phyloP scores from a whole-genome alignment of 2,888 invertebrate genomes.

The Liopterus haemorrhoidalis region DNA sequence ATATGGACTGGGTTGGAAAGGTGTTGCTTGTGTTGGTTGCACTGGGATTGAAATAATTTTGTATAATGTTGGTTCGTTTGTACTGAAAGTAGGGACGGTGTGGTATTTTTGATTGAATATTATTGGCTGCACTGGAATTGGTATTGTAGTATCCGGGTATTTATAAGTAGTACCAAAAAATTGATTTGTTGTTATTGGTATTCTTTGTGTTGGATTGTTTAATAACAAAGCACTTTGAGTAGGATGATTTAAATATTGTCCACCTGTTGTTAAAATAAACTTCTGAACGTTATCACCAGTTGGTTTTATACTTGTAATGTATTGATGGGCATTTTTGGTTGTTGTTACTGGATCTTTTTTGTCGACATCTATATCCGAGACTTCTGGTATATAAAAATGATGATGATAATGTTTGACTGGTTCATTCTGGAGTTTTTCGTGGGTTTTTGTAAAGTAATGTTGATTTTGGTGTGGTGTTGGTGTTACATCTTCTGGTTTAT shows the following conservation, averaged over 20 bases:
- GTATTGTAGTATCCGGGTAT: constrained; percentile 8
- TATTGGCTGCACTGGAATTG: constrained; percentile 16
- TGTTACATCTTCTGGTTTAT: constrained; percentile 32
- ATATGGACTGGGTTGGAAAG: constrained; percentile 39
- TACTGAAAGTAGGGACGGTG: constrained; percentile 2
- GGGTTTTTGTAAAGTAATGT: constrained; percentile 5
- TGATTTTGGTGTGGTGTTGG: constrained; percentile 9
- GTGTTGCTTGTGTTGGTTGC: constrained; percentile 40
- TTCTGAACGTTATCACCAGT: too few relatives aligned
- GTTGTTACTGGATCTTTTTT: constrained; percentile 11
- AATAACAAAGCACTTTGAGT: constrained; percentile 1
- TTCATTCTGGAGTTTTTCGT: constrained; percentile 16
- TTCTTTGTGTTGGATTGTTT: constrained; percentile 2
- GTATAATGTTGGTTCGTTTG: constrained; percentile 11
- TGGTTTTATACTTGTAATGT: constrained; percentile 15
- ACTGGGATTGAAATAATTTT: constrained; percentile 10
- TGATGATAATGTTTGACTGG: constrained; percentile 22
- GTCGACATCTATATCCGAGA: constrained; percentile 14
- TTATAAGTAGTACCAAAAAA: constrained; percentile 9
- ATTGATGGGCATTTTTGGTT: constrained; percentile 7
- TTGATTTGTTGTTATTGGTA: constrained; percentile 10
- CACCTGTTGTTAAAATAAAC: too few relatives aligned
- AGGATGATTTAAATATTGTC: too few relatives aligned
- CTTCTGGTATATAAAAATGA: constrained; percentile 21
- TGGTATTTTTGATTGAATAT: constrained; percentile 12